These are phyloP conservation scores for Lumbricus terrestris DNA, from an alignment of 2,888 invertebrate species.

Conservation along the genomic window DNA sequence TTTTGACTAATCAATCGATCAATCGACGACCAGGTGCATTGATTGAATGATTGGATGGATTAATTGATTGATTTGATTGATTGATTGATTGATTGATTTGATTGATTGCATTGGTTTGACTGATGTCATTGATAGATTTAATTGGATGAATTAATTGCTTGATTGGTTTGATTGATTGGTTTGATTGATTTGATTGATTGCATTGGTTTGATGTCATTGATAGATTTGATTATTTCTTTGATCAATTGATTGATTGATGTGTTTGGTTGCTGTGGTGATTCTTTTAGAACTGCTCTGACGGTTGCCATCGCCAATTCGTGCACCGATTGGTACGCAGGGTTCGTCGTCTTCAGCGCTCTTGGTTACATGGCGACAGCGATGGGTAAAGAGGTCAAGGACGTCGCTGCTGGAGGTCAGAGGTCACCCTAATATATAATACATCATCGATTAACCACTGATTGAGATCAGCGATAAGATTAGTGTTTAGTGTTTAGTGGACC, in stretches of 20 bases:
- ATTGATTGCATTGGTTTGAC: too few relatives aligned
- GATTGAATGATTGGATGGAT: too few relatives aligned
- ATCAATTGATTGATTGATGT: too few relatives aligned
- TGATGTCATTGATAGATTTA: too few relatives aligned
- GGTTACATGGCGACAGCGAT: constrained; percentile 46
- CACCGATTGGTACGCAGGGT: constrained; percentile 65
- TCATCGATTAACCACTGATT: neutral
- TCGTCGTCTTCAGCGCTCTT: constrained; percentile 76
- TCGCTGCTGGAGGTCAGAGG: constrained; percentile 55
- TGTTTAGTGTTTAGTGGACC: too few relatives aligned
- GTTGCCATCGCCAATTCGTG: constrained; percentile 63
- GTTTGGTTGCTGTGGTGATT: neutral
- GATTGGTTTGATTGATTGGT: too few relatives aligned
- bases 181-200: too few relatives aligned
- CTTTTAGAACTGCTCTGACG: constrained; percentile 67
- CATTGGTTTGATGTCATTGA: neutral
- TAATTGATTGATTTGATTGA: too few relatives aligned
- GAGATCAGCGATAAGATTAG: too few relatives aligned
- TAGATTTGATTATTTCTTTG: neutral
- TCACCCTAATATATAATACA: neutral
- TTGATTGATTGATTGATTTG: too few relatives aligned
- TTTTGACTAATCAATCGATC: too few relatives aligned
- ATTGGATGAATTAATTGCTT: neutral
- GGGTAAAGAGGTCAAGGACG: constrained; percentile 41
- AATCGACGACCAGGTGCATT: too few relatives aligned